Evolutionary conservation across 1,140 invertebrate species (phyloP).

Genomic region (Lanistes nyassanus): DNA sequence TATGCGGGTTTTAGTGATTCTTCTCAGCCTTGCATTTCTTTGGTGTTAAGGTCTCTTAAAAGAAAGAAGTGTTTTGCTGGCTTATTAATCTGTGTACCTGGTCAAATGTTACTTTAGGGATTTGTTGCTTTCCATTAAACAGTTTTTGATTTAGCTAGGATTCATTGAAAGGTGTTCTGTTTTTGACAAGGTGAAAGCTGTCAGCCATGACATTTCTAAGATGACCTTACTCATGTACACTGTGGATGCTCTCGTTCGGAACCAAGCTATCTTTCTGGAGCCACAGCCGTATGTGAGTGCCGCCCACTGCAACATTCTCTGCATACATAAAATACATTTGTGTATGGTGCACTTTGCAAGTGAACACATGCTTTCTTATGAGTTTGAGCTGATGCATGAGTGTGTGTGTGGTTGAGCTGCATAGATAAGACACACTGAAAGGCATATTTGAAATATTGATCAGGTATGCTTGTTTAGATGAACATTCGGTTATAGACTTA

Average conservation of each 20-base stretch:
- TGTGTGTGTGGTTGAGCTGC: not conserved
- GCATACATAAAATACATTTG: too few species aligned
- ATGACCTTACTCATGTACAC: constrained; percentile 59
- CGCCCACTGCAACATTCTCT: too few species aligned
- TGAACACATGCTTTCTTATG: too few species aligned
- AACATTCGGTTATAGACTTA: not conserved
- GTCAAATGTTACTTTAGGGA: too few species aligned
- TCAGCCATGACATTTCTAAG: constrained; percentile 63
- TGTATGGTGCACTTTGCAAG: too few species aligned
- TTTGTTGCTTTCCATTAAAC: too few species aligned
- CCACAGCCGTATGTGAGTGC: constrained; percentile 63
- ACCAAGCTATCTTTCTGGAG: constrained; percentile 56
- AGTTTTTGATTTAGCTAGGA: too few species aligned
- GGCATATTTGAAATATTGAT: not conserved
- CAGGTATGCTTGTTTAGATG: not conserved
- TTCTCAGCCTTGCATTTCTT: too few species aligned
- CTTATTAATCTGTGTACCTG: too few species aligned
- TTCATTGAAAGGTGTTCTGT: not conserved
- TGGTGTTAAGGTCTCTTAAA: too few species aligned
- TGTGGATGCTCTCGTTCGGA: constrained; percentile 55
- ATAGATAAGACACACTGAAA: not conserved
- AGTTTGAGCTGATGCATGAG: not conserved
- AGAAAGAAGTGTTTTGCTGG: too few species aligned
- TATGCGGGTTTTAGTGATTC: too few species aligned
- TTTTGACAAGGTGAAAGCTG: constrained; percentile 62